Evolutionary conservation across 1,140 invertebrate genomes (phyloP).

Genomic region (Adelges cooleyi): DNA sequence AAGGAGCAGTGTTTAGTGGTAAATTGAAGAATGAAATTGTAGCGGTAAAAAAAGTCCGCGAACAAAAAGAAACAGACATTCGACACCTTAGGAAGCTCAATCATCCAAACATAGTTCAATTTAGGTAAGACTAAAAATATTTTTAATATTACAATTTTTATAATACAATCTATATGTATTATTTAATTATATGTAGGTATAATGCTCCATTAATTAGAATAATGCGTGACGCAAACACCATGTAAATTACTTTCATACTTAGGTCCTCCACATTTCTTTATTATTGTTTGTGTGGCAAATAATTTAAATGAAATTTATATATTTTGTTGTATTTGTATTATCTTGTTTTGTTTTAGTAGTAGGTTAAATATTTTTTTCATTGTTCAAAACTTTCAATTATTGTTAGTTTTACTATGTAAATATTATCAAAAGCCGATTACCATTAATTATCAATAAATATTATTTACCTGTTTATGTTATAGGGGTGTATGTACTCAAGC

Average conservation of each 20-base stretch:
- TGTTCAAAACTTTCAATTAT: too few species aligned
- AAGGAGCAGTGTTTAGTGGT: slow-evolving; percentile 90
- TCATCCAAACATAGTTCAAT: slow-evolving; percentile 93
- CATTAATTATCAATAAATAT: not conserved
- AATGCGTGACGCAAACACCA: not conserved
- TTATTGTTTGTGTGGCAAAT: too few species aligned
- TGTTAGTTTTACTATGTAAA: too few species aligned
- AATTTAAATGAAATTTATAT: too few species aligned
- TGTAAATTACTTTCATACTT: too few species aligned
- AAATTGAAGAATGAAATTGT: slow-evolving; percentile 71
- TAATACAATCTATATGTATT: not conserved
- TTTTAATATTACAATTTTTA: not conserved
- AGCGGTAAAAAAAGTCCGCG: slow-evolving; percentile 91
- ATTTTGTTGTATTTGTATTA: too few species aligned
- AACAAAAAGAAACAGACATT: slow-evolving; percentile 89
- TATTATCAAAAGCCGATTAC: too few species aligned
- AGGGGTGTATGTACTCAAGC: slow-evolving; percentile 85
- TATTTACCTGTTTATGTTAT: slow-evolving; percentile 31
- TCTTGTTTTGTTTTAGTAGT: too few species aligned
- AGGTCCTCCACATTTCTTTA: too few species aligned
- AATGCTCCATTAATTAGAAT: too few species aligned
- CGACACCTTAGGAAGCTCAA: slow-evolving; percentile 86
- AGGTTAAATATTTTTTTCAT: too few species aligned
- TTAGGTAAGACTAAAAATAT: slow-evolving; percentile 52
- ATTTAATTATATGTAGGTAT: too few species aligned